Evolutionary conservation across 2,888 invertebrate species (phyloP).

Genomic region (Monochamus alternatus): DNA sequence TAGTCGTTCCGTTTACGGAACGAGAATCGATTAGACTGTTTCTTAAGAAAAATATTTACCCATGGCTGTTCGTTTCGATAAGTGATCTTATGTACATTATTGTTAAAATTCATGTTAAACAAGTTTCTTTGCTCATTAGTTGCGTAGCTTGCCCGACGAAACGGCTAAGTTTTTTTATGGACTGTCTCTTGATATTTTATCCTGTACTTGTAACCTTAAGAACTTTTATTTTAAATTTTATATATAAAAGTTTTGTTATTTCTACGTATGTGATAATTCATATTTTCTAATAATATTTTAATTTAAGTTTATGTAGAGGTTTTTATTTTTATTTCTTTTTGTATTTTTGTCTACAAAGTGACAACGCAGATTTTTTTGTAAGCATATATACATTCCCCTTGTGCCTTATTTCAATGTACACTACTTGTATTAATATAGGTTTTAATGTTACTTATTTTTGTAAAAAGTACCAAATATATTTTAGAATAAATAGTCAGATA

Average conservation of each 20-base stretch:
- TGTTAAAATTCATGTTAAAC: slow-evolving; percentile 46
- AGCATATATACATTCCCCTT: slow-evolving; percentile 51
- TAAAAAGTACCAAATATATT: slow-evolving; percentile 51
- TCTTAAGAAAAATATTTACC: slow-evolving; percentile 34
- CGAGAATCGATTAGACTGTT: slow-evolving; percentile 39
- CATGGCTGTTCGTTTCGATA: slow-evolving; percentile 44
- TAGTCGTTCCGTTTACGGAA: slow-evolving; percentile 38
- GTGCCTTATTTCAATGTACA: slow-evolving; percentile 48
- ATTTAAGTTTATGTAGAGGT: slow-evolving; percentile 27
- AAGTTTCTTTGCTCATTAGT: slow-evolving; percentile 37
- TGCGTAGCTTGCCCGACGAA: slow-evolving; percentile 29
- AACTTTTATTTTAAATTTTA: slow-evolving; percentile 37
- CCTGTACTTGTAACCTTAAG: slow-evolving; percentile 33
- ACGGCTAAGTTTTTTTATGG: slow-evolving; percentile 39
- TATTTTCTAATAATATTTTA: slow-evolving; percentile 38
- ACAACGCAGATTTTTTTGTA: slow-evolving; percentile 41
- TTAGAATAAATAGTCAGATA: slow-evolving; percentile 37
- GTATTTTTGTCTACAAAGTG: slow-evolving; percentile 36
- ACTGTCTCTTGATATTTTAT: slow-evolving; percentile 41
- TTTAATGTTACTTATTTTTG: slow-evolving; percentile 48
- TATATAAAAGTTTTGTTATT: slow-evolving; percentile 39
- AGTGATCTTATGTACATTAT: slow-evolving; percentile 46
- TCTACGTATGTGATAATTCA: slow-evolving; percentile 46
- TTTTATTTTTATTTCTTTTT: slow-evolving; percentile 35
- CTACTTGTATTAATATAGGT: slow-evolving; percentile 45